phyloP scores from a whole-genome alignment of 1,140 invertebrate genomes.

The Lasioglossum baleicum region DNA sequence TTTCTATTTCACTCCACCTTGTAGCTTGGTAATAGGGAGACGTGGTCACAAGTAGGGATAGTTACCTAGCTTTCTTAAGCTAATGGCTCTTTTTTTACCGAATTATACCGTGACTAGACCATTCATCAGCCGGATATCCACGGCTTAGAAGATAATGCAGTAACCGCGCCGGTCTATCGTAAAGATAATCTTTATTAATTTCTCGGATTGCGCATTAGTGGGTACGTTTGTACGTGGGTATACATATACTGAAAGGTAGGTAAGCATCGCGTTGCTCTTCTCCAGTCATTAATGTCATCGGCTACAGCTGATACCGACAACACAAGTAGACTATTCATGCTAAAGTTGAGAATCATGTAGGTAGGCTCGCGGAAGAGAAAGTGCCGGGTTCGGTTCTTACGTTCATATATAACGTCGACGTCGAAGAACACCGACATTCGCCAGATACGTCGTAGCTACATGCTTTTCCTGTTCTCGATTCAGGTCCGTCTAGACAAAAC shows the following conservation, averaged over 20 bases:
- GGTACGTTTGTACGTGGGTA: not conserved
- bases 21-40: too few relatives aligned
- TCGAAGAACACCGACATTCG: conserved; percentile 38
- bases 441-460: not conserved
- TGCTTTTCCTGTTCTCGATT: conserved; percentile 44
- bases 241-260: not conserved
- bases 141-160: too few relatives aligned
- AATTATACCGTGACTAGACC: too few relatives aligned
- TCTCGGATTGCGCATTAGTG: not conserved
- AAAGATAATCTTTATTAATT: not conserved
- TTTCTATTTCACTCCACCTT: too few relatives aligned
- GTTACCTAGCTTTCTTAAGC: too few relatives aligned
- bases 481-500: conserved; percentile 53
- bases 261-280: conserved; percentile 14
- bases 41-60: too few relatives aligned
- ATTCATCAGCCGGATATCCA: too few relatives aligned
- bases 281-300: conserved; percentile 41
- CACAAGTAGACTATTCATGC: conserved; percentile 44
- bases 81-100: too few relatives aligned
- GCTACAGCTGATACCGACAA: conserved; percentile 48
- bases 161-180: not conserved
- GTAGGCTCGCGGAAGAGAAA: conserved; percentile 54
- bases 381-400: conserved; percentile 10
- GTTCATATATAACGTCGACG: conserved; percentile 35
- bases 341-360: conserved; percentile 36